phyloP scores from a whole-genome alignment of 2,113 vertebrate species.

The Silurus glanis region DNA sequence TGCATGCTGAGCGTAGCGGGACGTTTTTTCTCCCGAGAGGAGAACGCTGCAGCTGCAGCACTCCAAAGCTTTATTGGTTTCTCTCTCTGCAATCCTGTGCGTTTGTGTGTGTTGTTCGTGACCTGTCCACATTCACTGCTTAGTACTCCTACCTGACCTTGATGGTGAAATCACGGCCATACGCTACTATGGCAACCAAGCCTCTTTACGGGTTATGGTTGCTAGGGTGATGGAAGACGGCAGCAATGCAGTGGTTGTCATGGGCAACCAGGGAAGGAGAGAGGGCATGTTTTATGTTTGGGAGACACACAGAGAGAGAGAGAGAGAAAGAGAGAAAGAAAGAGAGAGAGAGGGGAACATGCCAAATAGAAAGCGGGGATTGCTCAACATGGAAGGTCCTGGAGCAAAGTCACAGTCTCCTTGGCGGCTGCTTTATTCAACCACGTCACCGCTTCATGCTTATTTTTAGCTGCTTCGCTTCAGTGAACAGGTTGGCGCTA shows the following conservation, averaged over 20 bases:
- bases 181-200: slow-evolving; percentile 66
- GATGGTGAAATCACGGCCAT: slow-evolving; percentile 68
- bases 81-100: not conserved
- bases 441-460: slow-evolving; percentile 31
- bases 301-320: not conserved
- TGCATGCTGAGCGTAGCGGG: slow-evolving; percentile 1
- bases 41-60: not conserved
- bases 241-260: slow-evolving; percentile 67
- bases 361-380: slow-evolving; percentile 1
- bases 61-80: not conserved
- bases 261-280: slow-evolving; percentile 53
- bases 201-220: slow-evolving; percentile 60
- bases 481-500: slow-evolving; percentile 3
- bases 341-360: not conserved
- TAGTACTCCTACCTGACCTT: slow-evolving; percentile 68
- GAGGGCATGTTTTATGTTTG: slow-evolving; percentile 1
- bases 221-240: slow-evolving; percentile 60
- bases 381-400: slow-evolving; percentile 19
- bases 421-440: slow-evolving; percentile 46
- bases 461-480: slow-evolving; percentile 49
- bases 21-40: slow-evolving; percentile 12
- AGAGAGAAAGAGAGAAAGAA: slow-evolving; percentile 14
- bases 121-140: slow-evolving; percentile 52
- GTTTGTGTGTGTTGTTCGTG: slow-evolving; percentile 39
- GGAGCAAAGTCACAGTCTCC: slow-evolving; percentile 50